Percentiles rank a stretch among this genome's conserved stretches.
phyloP scores from a whole-genome alignment of 2,888 invertebrate species.

The Lottia scabra region DNA sequence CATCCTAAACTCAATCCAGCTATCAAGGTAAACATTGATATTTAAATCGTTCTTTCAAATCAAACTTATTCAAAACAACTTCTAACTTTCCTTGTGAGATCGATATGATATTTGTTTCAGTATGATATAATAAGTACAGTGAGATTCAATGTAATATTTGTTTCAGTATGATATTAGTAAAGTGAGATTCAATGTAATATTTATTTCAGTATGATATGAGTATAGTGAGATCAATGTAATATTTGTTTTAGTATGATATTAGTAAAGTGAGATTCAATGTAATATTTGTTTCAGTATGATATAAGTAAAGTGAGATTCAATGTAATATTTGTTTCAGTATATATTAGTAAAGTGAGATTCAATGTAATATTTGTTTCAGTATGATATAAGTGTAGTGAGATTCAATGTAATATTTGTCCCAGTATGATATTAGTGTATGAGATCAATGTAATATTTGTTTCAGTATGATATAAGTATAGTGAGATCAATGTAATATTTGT shows the following conservation, averaged over 20 bases:
- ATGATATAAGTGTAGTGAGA: constrained; percentile 42
- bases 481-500: constrained; percentile 28
- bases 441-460: constrained; percentile 28
- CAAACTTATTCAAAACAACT: no score
- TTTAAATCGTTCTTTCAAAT: no score
- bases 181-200: constrained; percentile 28
- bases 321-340: constrained; percentile 31
- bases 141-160: constrained; percentile 20
- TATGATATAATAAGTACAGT: constrained; percentile 42
- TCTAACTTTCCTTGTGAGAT: no score
- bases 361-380: constrained; percentile 31
- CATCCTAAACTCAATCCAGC: no score
- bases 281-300: constrained; percentile 38
- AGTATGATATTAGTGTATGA: constrained; percentile 42
- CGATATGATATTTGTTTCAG: constrained; percentile 30
- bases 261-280: constrained; percentile 35
- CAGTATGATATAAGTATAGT: constrained; percentile 45
- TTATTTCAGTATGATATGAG: constrained; percentile 40
- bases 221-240: constrained; percentile 35
- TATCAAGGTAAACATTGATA: no score
- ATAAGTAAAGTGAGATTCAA: constrained; percentile 36
- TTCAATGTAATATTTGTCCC: constrained; percentile 20
- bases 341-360: constrained; percentile 39
- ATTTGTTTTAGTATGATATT: constrained; percentile 37
- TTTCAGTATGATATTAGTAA: constrained; percentile 43